Evolutionary conservation across 2,797 vertebrate species (phyloP).

Genomic region (Lutjanus campechanus): DNA sequence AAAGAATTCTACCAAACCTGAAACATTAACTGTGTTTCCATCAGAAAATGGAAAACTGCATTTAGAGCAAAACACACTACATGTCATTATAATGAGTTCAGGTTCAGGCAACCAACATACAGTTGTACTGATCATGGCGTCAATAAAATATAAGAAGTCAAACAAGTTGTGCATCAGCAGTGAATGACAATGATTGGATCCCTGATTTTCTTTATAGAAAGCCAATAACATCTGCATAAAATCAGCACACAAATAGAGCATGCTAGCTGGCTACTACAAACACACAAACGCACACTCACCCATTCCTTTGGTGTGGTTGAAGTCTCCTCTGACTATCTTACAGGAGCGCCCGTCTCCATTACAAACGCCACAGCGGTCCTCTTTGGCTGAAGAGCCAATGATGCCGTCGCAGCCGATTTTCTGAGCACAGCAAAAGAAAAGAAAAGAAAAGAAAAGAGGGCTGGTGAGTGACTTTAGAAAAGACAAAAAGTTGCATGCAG

Average conservation of each 20-base stretch:
- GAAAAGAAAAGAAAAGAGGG: background rate
- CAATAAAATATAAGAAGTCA: background rate
- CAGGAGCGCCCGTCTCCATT: constrained; percentile 95
- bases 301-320: constrained; percentile 95
- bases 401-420: constrained; percentile 96
- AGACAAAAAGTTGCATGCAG: background rate
- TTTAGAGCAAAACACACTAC: background rate
- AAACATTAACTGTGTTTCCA: background rate
- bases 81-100: background rate
- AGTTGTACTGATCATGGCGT: background rate
- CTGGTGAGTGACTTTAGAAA: background rate
- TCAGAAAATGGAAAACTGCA: background rate
- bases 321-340: constrained; percentile 95
- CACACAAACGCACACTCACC: constrained; percentile 85
- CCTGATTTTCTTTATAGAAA: background rate
- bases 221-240: background rate
- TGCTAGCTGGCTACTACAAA: background rate
- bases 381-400: constrained; percentile 93
- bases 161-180: background rate
- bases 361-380: constrained; percentile 95
- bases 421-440: constrained; percentile 72
- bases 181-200: background rate
- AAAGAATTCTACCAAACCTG: background rate
- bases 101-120: background rate
- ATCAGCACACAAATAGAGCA: background rate